Conservation (phyloP, 2,888 invertebrate species). For the Drosophila monieri region DNA sequence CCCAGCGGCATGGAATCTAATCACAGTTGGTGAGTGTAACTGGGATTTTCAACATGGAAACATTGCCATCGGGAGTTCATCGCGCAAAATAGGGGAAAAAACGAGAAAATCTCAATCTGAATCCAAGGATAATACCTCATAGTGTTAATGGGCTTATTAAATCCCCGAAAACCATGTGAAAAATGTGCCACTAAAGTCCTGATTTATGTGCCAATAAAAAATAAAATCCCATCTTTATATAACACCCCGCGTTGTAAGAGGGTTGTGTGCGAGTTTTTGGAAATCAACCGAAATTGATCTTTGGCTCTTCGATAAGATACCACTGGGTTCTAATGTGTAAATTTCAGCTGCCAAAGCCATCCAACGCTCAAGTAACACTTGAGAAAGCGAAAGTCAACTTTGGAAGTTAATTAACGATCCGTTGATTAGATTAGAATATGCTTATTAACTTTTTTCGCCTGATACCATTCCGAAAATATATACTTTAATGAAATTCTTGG, state of each 20-base stretch:
- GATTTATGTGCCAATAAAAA: neutral
- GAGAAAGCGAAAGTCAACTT: constrained; percentile 43
- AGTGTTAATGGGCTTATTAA: neutral
- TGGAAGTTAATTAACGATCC: constrained; percentile 48
- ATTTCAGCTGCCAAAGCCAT: constrained; percentile 34
- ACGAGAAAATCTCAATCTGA: neutral
- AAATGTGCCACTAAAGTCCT: neutral
- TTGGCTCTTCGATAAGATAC: constrained; percentile 41
- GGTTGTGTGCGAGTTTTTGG: neutral
- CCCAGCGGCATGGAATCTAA: constrained; percentile 79
- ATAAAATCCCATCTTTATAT: neutral
- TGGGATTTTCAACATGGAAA: constrained; percentile 81
- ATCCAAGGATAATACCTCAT: neutral
- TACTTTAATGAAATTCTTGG: constrained; percentile 8
- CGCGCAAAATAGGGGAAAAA: neutral
- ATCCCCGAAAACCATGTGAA: neutral
- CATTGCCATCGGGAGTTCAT: constrained; percentile 51
- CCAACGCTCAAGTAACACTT: constrained; percentile 55
- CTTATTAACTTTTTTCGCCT: constrained; percentile 23
- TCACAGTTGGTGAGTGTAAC: constrained; percentile 83
- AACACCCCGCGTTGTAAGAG: constrained; percentile 2
- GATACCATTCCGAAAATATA: constrained; percentile 11
- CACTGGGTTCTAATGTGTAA: constrained; percentile 25
- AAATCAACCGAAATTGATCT: constrained; percentile 25
- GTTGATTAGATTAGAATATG: constrained; percentile 51